Conservation (phyloP, 2,888 invertebrate genomes). For the Zootermopsis nevadensis region DNA sequence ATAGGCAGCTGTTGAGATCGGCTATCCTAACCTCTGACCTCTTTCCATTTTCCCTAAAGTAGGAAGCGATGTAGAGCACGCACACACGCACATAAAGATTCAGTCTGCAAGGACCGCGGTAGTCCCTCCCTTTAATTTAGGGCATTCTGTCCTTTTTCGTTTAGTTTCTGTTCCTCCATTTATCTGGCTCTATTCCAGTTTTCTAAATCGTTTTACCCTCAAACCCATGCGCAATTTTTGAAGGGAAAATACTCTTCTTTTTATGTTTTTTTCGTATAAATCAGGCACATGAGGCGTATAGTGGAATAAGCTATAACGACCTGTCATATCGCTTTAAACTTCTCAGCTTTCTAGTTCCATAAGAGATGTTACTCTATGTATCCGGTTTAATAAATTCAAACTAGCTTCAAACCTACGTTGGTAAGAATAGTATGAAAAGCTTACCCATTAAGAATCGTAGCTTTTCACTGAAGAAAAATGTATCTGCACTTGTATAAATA, state of each 20-base stretch:
- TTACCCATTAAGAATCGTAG: not conserved
- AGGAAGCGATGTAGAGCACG: not conserved
- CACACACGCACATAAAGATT: conserved; percentile 39
- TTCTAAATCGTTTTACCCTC: conserved; percentile 47
- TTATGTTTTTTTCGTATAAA: conserved; percentile 44
- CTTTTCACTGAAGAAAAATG: not conserved
- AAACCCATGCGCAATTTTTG: not conserved
- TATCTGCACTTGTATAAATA: not conserved
- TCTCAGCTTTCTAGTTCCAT: not conserved
- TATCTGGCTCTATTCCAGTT: conserved; percentile 46
- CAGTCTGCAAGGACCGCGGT: conserved; percentile 36
- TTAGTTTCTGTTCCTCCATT: conserved; percentile 37
- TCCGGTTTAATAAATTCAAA: not conserved
- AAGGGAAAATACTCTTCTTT: conserved; percentile 13
- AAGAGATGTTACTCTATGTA: not conserved
- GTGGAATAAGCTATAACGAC: conserved; percentile 43
- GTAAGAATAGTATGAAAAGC: not conserved
- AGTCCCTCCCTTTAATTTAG: conserved; percentile 40
- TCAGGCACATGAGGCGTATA: conserved; percentile 38
- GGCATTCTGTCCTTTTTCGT: conserved; percentile 47
- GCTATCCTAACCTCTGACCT: not conserved
- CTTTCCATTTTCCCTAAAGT: not conserved
- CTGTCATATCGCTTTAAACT: not conserved
- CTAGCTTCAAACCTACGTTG: not conserved
- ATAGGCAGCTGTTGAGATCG: not conserved